A percentile compares a stretch with the other conserved stretches of the same genome.
phyloP scores from a whole-genome alignment of 2,888 invertebrate genomes.

The Melangyna quadrimaculata region DNA sequence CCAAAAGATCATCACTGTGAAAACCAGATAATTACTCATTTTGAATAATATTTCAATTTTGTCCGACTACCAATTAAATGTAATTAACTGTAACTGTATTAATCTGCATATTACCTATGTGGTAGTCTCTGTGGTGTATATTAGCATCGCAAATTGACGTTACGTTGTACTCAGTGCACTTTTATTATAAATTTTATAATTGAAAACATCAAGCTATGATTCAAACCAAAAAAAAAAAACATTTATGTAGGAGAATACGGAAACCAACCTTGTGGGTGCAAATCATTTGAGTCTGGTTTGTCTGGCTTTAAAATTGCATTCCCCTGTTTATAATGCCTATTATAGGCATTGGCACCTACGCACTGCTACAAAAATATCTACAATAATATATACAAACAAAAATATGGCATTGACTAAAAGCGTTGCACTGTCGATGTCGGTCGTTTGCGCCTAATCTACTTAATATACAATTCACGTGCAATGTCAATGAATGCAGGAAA shows the following conservation, averaged over 20 bases:
- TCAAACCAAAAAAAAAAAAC: background rate
- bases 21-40: background rate
- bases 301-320: background rate
- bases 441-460: background rate
- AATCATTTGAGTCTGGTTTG: background rate
- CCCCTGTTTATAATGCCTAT: background rate
- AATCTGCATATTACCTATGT: background rate
- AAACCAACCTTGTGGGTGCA: background rate
- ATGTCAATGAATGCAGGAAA: background rate
- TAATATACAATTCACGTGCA: slow-evolving; percentile 23
- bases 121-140: background rate
- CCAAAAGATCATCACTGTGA: background rate
- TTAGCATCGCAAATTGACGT: background rate
- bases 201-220: background rate
- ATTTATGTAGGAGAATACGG: background rate
- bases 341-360: background rate
- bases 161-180: background rate
- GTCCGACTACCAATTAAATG: background rate
- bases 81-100: background rate
- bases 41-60: background rate
- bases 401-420: slow-evolving; percentile 10
- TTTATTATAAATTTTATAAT: background rate
- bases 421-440: background rate
- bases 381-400: background rate
- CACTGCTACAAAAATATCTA: slow-evolving; percentile 1